Conservation (phyloP, 2,888 invertebrate genomes). For the Cataglyphis cursor region DNA sequence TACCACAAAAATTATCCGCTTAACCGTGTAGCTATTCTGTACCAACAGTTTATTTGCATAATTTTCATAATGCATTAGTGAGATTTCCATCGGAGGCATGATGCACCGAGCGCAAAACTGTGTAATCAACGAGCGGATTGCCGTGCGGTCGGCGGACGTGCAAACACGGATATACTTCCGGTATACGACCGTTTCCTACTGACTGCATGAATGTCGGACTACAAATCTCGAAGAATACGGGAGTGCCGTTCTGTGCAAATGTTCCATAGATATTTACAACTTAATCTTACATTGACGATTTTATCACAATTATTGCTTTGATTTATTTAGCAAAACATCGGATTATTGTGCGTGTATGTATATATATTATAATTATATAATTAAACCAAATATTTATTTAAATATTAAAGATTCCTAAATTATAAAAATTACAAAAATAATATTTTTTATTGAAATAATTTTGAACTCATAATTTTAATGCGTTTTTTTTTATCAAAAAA, state of each 20-base stretch:
- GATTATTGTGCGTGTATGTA: too few species aligned
- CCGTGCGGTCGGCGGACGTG: slow-evolving; percentile 49
- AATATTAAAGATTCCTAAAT: neutral
- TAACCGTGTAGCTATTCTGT: slow-evolving; percentile 54
- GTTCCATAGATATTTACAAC: neutral
- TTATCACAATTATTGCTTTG: neutral
- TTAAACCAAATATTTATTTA: neutral
- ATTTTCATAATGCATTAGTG: slow-evolving; percentile 82
- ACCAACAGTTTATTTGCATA: slow-evolving; percentile 78
- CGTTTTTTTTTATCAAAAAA: neutral
- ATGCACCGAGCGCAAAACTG: slow-evolving; percentile 57
- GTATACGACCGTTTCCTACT: slow-evolving; percentile 51
- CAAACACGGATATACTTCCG: slow-evolving; percentile 58
- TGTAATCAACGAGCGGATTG: slow-evolving; percentile 47
- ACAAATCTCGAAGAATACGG: slow-evolving; percentile 6
- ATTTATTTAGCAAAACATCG: neutral
- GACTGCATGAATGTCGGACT: slow-evolving; percentile 26
- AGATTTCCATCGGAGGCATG: slow-evolving; percentile 77
- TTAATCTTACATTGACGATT: neutral
- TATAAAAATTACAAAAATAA: neutral
- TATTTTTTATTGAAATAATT: neutral
- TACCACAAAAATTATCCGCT: slow-evolving; percentile 50
- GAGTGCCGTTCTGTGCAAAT: neutral
- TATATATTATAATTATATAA: neutral
- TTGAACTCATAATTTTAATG: neutral